phyloP scores from a whole-genome alignment of 2,113 vertebrate species.

The Eira barbara region DNA sequence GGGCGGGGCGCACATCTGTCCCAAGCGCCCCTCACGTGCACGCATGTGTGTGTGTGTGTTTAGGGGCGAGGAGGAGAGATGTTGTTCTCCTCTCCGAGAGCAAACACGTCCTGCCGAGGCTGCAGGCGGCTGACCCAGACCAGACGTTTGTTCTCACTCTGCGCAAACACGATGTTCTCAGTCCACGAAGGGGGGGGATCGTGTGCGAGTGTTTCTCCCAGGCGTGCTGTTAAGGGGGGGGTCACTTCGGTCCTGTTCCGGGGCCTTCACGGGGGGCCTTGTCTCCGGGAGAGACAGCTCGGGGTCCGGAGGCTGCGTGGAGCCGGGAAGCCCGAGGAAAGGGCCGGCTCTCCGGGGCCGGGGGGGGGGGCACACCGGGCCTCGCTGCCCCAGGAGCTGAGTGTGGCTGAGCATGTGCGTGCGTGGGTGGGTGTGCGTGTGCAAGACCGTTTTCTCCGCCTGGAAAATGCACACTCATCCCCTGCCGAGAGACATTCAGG shows the following conservation, averaged over 20 bases:
- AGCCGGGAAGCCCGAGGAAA: rapidly evolving
- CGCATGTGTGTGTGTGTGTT: no score
- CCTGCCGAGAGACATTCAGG: rapidly evolving
- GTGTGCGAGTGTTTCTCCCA: no score
- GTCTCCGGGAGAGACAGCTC: not conserved
- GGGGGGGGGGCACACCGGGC: not conserved
- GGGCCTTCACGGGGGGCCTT: no score
- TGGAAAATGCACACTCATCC: not conserved
- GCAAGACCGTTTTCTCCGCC: not conserved
- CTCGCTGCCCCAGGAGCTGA: not conserved
- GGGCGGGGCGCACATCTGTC: rapidly evolving
- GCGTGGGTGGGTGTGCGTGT: not conserved
- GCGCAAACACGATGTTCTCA: not conserved
- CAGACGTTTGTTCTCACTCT: not conserved
- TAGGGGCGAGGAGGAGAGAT: no score
- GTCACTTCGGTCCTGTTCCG: no score
- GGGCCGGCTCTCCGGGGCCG: not conserved
- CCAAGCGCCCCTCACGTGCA: rapidly evolving
- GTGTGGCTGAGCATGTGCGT: not conserved
- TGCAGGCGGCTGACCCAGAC: no score
- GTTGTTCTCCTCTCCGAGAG: not conserved
- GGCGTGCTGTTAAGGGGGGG: not conserved
- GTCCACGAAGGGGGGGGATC: not conserved
- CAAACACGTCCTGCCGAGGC: not conserved
- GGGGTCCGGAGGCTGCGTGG: not conserved